phyloP scores from a whole-genome alignment of 2,888 invertebrate genomes.

The Diachrysia chrysitis region DNA sequence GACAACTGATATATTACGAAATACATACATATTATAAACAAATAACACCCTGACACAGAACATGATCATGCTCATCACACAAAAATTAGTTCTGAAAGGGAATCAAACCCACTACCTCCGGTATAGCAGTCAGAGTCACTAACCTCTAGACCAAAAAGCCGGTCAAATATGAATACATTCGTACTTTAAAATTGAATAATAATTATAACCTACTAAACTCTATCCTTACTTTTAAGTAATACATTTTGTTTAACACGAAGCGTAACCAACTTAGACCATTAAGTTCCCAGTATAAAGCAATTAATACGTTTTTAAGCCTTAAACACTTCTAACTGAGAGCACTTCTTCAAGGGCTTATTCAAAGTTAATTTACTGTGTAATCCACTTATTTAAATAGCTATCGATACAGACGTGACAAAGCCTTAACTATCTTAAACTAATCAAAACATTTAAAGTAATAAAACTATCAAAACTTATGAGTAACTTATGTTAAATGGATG shows the following conservation, averaged over 20 bases:
- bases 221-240: neutral
- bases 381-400: constrained; percentile 12
- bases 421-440: constrained; percentile 24
- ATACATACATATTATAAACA: no score
- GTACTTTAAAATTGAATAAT: no score
- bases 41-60: no score
- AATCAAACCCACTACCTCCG: no score
- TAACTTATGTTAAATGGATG: constrained; percentile 60
- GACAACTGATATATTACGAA: no score
- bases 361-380: constrained; percentile 30
- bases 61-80: no score
- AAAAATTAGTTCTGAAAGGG: no score
- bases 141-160: no score
- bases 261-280: neutral
- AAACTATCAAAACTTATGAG: constrained; percentile 42
- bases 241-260: constrained; percentile 8
- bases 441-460: constrained; percentile 37
- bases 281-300: neutral
- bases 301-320: constrained; percentile 3
- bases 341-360: constrained; percentile 20
- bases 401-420: constrained; percentile 12
- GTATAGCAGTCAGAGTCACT: no score
- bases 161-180: no score
- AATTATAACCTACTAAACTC: no score
- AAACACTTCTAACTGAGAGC: constrained; percentile 18